phyloP scores from a whole-genome alignment of 2,888 invertebrate genomes.

The Mayetiola destructor region DNA sequence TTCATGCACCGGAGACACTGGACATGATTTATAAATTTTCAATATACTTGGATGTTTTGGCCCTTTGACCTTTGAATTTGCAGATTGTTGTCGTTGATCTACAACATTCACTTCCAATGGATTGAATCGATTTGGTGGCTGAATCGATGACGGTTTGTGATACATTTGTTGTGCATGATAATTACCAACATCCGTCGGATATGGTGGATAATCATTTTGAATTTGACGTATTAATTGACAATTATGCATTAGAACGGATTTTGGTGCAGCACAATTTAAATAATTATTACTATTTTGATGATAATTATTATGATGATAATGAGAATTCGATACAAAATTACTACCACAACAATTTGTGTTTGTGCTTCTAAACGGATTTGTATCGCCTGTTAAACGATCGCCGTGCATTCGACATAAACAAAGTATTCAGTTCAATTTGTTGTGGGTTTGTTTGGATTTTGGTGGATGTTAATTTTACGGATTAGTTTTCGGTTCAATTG shows the following conservation, averaged over 20 bases:
- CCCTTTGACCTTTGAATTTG: neutral
- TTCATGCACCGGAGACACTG: conserved; percentile 69
- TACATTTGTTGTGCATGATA: conserved; percentile 15
- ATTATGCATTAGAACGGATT: conserved; percentile 33
- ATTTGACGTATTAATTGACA: conserved; percentile 35
- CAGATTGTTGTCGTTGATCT: neutral
- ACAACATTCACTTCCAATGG: conserved; percentile 12
- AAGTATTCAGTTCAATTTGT: neutral
- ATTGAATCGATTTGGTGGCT: conserved; percentile 7
- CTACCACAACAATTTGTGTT: conserved; percentile 23
- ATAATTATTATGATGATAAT: neutral
- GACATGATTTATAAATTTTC: conserved; percentile 60
- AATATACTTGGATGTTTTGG: conserved; percentile 39
- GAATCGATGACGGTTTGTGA: neutral
- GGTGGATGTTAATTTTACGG: neutral
- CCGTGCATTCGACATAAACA: neutral
- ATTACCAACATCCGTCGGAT: conserved; percentile 33
- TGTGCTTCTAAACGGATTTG: conserved; percentile 15
- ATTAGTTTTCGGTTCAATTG: neutral
- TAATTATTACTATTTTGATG: conserved; percentile 19
- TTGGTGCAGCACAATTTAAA: conserved; percentile 35
- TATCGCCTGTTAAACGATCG: conserved; percentile 13
- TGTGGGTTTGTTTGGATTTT: neutral
- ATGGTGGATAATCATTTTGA: conserved; percentile 35
- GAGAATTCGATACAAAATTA: conserved; percentile 24